phyloP scores from a whole-genome alignment of 2,797 vertebrate species.

The Bradypodion ventrale region DNA sequence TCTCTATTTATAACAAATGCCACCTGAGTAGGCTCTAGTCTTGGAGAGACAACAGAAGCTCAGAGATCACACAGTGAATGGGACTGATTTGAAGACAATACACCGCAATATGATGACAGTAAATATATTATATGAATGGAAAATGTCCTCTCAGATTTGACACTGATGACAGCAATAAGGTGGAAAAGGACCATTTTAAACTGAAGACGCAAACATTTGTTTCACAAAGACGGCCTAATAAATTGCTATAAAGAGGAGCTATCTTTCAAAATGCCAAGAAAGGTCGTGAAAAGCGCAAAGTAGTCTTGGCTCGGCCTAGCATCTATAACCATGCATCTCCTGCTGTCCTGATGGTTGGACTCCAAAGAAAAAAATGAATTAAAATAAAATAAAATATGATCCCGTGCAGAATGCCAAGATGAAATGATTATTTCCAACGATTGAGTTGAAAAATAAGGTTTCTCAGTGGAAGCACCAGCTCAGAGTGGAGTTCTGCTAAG shows the following conservation, averaged over 20 bases:
- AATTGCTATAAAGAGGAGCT: not conserved
- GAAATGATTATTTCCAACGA: constrained; percentile 1
- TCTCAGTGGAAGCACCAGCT: not conserved
- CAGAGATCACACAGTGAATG: not conserved
- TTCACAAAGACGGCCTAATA: not conserved
- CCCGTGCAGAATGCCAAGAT: not conserved
- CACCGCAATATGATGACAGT: not conserved
- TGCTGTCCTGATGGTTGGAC: not conserved
- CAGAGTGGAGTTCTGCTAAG: not conserved
- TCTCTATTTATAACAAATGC: too few species aligned
- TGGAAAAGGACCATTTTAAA: not conserved
- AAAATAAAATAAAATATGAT: not conserved
- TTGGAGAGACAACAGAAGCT: not conserved
- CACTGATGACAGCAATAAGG: not conserved
- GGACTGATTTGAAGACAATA: too few species aligned
- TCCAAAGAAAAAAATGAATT: not conserved
- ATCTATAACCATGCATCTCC: too few species aligned
- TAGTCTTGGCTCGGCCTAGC: not conserved
- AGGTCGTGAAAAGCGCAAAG: not conserved
- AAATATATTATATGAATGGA: not conserved
- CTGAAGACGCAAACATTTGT: not conserved
- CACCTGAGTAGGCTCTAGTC: not conserved
- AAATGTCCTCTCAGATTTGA: not conserved
- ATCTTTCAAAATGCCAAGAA: not conserved
- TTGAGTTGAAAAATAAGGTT: not conserved